Conservation (phyloP, 2,888 invertebrate species). For the Drosophila infuscata region DNA sequence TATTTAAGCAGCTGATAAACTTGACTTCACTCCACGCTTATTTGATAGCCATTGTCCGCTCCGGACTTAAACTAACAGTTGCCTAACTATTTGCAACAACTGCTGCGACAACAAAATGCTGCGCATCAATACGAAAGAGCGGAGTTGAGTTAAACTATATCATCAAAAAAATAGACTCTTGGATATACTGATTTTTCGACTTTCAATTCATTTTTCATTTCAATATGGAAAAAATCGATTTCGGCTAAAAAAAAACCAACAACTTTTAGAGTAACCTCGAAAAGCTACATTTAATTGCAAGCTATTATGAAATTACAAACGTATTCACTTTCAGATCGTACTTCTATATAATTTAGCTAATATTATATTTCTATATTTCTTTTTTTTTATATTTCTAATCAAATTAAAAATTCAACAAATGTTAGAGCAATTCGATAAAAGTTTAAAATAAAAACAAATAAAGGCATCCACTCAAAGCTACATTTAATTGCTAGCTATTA, state of each 20-base stretch:
- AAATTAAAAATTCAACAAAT: background rate
- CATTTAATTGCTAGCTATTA: slow-evolving; percentile 2
- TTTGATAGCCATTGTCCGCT: slow-evolving; percentile 20
- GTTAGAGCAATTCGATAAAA: background rate
- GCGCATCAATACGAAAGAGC: background rate
- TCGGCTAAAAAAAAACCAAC: background rate
- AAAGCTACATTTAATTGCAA: background rate
- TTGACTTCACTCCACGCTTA: slow-evolving; percentile 2
- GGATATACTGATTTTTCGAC: background rate
- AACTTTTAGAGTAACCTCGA: background rate
- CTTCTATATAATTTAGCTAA: background rate
- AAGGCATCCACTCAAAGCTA: background rate
- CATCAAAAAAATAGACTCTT: background rate
- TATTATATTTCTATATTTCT: accelerated
- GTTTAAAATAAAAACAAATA: background rate
- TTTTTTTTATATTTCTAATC: background rate
- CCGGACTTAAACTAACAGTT: background rate
- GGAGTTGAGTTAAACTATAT: background rate
- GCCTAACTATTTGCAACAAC: background rate
- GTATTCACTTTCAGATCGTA: background rate
- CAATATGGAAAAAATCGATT: background rate
- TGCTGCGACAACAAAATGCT: background rate
- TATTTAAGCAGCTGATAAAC: slow-evolving; percentile 26
- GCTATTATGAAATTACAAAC: background rate
- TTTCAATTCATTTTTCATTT: too few relatives aligned